Percentiles rank a stretch among this genome's conserved stretches.
Evolutionary conservation across 1,140 invertebrate species (phyloP).

Genomic region (Musca vetustissima): DNA sequence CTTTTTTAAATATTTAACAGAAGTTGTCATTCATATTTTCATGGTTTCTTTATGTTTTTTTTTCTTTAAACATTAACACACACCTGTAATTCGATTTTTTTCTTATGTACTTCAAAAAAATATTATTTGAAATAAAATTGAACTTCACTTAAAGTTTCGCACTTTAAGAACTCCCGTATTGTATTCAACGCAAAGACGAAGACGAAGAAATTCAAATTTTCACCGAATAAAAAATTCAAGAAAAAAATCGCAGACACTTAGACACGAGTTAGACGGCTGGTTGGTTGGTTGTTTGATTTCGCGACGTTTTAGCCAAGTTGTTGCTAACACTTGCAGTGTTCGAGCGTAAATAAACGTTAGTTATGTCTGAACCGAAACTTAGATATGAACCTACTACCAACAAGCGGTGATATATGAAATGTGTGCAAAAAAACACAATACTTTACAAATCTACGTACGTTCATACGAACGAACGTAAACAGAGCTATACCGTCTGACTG

Average conservation of each 20-base stretch:
- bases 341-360: constrained; percentile 24
- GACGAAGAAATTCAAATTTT: no score
- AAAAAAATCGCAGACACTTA: no score
- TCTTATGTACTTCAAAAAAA: background rate
- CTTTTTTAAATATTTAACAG: background rate
- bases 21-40: no score
- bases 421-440: constrained; percentile 7
- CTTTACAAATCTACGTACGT: background rate
- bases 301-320: constrained; percentile 11
- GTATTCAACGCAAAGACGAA: no score
- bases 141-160: background rate
- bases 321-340: constrained; percentile 22
- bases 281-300: background rate
- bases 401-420: background rate
- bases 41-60: no score
- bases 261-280: background rate
- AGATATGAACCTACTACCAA: constrained; percentile 13
- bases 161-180: no score
- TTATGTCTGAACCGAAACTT: constrained; percentile 17
- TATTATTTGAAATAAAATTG: background rate
- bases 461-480: no score
- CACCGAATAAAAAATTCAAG: no score
- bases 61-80: background rate
- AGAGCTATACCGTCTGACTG: no score
- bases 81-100: background rate